Evolutionary conservation across 2,888 invertebrate species (phyloP), one percentile per base, ranked within the genome.

Genomic region (Chelonus formosanus): DNA sequence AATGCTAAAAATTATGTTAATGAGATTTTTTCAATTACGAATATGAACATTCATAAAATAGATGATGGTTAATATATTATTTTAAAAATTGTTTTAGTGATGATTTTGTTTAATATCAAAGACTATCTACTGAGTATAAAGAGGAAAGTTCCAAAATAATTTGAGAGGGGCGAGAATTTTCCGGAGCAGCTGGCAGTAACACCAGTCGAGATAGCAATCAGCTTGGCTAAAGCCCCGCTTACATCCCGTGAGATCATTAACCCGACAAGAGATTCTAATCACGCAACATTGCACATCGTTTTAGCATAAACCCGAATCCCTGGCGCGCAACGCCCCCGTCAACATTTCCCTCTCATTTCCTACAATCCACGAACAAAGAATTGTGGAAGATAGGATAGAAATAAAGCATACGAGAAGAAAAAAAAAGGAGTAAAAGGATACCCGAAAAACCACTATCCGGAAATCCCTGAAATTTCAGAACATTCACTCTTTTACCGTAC

Each of bases 221-320:
- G 40, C 34, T 66, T 56, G 57, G 44, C 66, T 62, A 57, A 61
- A 62, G 44, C 62, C 66, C 52, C 52, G 65, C 60, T 60, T 56
- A 60, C 57, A 61, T 60, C 61, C 56, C 61, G 62, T 57, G 57
- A 67, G 67, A 67, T 67, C 67, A 67, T 67, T 67, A 67, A 67
- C 67, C 62, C 67, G 67, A 67, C 67, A 67, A 67, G 67, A 67
- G 62, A 67, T 67, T 67, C 62, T 67, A 67, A 67, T 67, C 67
- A 67, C 62, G 62, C 67, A 63, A 67, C 67, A 67, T 67, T 67
- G 67, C 67, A 67, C 67, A 67, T 67, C 67, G 67, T 67, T 67
- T 63, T 62, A 67, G 67, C 62, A 62, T 63, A 58, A 67, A 53
- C 52, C 62, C 62, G 53, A 61, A 61, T 61, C 61, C 53, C 34